Evolutionary conservation across 2,113 vertebrate genomes (phyloP), one percentile per base, ranked within the genome.

Genomic region (Henicopernis longicauda): DNA sequence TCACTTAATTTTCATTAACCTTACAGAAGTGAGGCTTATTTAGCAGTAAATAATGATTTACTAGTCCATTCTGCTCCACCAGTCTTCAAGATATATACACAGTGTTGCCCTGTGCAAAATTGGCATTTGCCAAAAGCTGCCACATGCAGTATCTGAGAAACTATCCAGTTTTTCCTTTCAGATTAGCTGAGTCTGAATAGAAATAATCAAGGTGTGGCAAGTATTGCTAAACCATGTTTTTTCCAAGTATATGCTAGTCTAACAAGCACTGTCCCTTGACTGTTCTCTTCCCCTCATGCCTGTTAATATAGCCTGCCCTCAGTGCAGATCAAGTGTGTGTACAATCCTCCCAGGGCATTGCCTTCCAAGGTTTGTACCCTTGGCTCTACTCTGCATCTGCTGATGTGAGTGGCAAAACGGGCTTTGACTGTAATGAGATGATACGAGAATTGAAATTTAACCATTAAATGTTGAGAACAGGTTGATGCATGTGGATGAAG

Each of bases 271-370:
- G 16, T 61, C 38, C 22, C 26, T 63, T 59, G 16, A 5, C n/a
- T 90, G 9, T 57, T 4, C 10, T 86, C 49, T 66, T 62, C 21
- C 10, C 34, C 32, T 74, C 23, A 8, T 12, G 10, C 20, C 20
- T 72, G 16, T 57, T 57, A 40, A 52, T 25, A 34, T 25, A 81
- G 69, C 25, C 9, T 86, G 16, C 19, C 34, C 22, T 54, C 45
- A 76, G 17, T 22, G 34, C 29, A 80, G 71, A 25, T 4, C 0
- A 1, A 57, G 15, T 6, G 13, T 14, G 11, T 36, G 7, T 29
- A 32, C 27, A 65, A 4, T 26, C 9, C 26, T 57, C 18, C 23
- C 25, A 76, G 36, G 11, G 29, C 55, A 54, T 13, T 40, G 13
- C 11, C 16, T 77, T 77, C n/a, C 45, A 63, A 52, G 15, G 6